Evolutionary conservation across 2,113 vertebrate genomes (phyloP), one percentile per base, ranked within the genome.

Genomic region (Paramormyrops kingsleyae): DNA sequence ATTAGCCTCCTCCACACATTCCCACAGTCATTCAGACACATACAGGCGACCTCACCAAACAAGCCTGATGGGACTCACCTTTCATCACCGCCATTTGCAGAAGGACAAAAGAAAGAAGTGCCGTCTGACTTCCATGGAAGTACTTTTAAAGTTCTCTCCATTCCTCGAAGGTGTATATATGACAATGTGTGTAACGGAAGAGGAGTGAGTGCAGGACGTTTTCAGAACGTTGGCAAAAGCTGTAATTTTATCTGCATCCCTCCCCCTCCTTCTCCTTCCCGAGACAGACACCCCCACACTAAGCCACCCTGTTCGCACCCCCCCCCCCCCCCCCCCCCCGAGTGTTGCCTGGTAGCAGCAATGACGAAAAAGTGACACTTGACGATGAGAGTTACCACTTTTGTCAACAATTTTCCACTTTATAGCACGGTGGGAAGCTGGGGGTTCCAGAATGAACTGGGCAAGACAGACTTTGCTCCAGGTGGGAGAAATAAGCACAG

Each of bases 21-120:
- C 85, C 85, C 85, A 87, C 85, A 87, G 50, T 8, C 31, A 13
- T 39, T 87, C 85, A 87, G 85, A 87, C 85, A 21, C 85, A 39
- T 35, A 87, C 27, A 53, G 15, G 31, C 12, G 31, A 12, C 31
- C 10, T 50, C 83, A 49, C 44, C 49, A 6, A n/a, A 39, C n/a
- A 13, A 49, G 50, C 21, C 13, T 39, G 7, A 35, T 19, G 8
- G 12, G 27, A 87, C 27, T 53, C 50, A 47, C 12, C 27, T 53
- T 87, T 87, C 85, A 87, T 8, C 31, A 56, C 15, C 7, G 15
- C 85, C 13, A 17, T 31, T 52, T 86, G n/a, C 47, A 42, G 42
- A 4, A 1, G 35, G 77, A 39, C 5, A 24, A 44, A 83, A 24
- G 17, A 44, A 21, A 47, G 83, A 10, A 7, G 42, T 9, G 7